phyloP scores from a whole-genome alignment of 1,140 invertebrate species.

The Drosophila busckii region DNA sequence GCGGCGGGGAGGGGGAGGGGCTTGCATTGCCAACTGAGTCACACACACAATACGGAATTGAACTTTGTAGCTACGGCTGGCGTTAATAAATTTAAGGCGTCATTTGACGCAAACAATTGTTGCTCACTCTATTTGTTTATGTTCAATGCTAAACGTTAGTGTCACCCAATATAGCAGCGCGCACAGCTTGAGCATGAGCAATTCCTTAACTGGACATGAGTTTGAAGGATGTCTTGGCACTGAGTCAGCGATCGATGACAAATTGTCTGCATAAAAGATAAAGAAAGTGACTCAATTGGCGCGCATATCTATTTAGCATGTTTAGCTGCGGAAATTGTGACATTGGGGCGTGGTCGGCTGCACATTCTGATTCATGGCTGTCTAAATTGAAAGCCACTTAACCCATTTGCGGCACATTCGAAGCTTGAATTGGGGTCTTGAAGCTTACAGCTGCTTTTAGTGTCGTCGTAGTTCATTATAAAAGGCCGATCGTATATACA shows the following conservation, averaged over 20 bases:
- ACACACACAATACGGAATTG: constrained; percentile 33
- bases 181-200: too few species aligned
- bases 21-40: constrained; percentile 30
- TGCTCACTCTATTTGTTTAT: constrained; percentile 24
- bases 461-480: too few species aligned
- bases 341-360: constrained; percentile 28
- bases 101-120: constrained; percentile 49
- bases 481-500: too few species aligned
- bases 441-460: too few species aligned
- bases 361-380: constrained; percentile 15
- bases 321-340: constrained; percentile 31
- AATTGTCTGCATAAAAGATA: constrained; percentile 19
- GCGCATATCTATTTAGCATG: not conserved
- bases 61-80: constrained; percentile 38
- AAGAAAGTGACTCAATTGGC: constrained; percentile 37
- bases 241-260: too few species aligned
- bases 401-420: constrained; percentile 64
- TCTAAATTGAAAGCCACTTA: constrained; percentile 71
- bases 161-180: not conserved
- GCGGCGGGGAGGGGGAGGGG: not conserved
- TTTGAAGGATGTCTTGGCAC: too few species aligned
- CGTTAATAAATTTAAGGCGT: constrained; percentile 59
- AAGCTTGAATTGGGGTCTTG: too few species aligned
- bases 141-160: constrained; percentile 15
- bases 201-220: too few species aligned